Evolutionary conservation across 2,797 vertebrate species (phyloP).

Genomic region (Sciaenops ocellatus): DNA sequence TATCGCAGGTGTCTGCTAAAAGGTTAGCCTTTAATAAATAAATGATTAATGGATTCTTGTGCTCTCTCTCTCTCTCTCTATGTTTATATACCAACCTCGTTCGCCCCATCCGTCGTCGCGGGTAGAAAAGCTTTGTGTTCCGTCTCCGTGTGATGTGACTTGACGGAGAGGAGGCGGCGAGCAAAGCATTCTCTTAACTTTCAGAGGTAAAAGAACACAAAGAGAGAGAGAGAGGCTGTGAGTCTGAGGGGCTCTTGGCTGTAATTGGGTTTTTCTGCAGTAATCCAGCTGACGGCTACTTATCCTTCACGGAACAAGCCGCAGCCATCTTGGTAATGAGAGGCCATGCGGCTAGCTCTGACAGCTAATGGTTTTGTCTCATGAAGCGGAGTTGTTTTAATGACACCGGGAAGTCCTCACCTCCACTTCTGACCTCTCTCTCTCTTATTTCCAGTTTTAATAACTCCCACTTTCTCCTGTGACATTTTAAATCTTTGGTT

Average conservation of each 20-base stretch:
- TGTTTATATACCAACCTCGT: not conserved
- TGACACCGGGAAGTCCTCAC: slow-evolving; percentile 46
- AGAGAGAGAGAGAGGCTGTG: not conserved
- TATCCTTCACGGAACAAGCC: slow-evolving; percentile 70
- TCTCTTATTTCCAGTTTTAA: not conserved
- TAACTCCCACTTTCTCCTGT: not conserved
- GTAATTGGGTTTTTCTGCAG: slow-evolving; percentile 62
- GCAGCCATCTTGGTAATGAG: slow-evolving; percentile 71
- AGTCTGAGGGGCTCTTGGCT: slow-evolving; percentile 43
- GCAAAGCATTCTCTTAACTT: slow-evolving; percentile 22
- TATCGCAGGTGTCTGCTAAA: slow-evolving; percentile 49
- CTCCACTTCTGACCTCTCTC: slow-evolving; percentile 26
- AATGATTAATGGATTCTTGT: slow-evolving; percentile 51
- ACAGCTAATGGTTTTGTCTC: slow-evolving; percentile 50
- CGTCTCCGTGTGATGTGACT: slow-evolving; percentile 18
- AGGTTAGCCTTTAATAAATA: slow-evolving; percentile 70
- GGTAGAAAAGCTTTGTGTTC: not conserved
- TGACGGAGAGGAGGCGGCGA: not conserved
- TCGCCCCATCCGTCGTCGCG: not conserved
- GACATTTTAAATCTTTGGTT: not conserved
- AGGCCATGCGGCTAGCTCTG: slow-evolving; percentile 38
- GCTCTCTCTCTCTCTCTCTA: not conserved
- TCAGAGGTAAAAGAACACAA: slow-evolving; percentile 1
- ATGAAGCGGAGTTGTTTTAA: slow-evolving; percentile 53
- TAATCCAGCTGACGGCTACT: slow-evolving; percentile 66